Evolutionary conservation across 2,888 invertebrate species (phyloP), one percentile per base, ranked within the genome.

Genomic region (Brassicogethes aeneus): DNA sequence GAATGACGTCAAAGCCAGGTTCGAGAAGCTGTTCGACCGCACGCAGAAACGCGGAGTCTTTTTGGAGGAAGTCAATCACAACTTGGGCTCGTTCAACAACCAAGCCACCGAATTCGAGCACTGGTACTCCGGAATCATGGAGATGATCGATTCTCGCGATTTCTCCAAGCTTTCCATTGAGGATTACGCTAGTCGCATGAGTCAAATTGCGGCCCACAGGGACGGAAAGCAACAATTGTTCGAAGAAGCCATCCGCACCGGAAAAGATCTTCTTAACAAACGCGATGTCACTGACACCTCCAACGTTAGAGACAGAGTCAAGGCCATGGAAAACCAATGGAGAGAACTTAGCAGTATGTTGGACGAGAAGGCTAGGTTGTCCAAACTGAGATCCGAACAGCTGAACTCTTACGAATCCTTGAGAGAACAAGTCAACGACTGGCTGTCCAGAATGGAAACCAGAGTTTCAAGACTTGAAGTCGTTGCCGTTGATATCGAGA

Each of bases 251-350:
- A 75, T 92, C 5, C 76, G 78, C n/a, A 79, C 76, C 49, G 92
- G 92, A 39, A 89, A 86, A 60, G 82, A 80, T 39, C 70, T 93
- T 41, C 77, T 91, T 37, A 71, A 81, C 7, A 84, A 87, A 71
- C 87, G 90, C 52, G 92, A 93, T 58, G 85, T 92, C 34, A 90
- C 91, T 0, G 93, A 93, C 61, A 87, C 87, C 0, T 83, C 82
- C 30, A 77, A 78, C 2, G 79, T 91, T 8, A 76, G 91, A 17
- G 93, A 93, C 64, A 81, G 82, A 53, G 82, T 93, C 59, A 91
- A 90, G 71, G 71, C 72, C 2, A 70, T 94, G 48, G 93, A 95
- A 69, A 81, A 80, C 50, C 85, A 84, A 58, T 95, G 94, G 94
- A 82, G 85, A 37, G 91, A 92, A 59, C 77, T 95, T 53, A 85